Conservation (phyloP, 2,888 invertebrate genomes). For the Campopleginae sp. region DNA sequence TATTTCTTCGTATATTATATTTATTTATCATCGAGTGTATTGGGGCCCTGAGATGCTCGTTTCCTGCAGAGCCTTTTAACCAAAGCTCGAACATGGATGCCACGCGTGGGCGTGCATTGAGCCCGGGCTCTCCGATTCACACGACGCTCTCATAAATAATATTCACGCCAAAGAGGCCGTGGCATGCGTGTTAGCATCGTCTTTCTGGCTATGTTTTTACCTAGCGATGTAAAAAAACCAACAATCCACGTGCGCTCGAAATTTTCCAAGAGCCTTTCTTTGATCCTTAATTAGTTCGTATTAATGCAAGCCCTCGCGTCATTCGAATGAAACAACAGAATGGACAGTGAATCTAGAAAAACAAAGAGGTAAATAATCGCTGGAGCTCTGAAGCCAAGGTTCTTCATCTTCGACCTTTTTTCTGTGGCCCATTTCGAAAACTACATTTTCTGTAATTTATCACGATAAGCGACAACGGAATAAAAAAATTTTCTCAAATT, state of each 20-base stretch:
- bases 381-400: too few species aligned
- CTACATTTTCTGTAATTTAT: too few species aligned
- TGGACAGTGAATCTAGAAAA: background rate
- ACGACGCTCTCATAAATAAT: constrained; percentile 69
- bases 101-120: constrained; percentile 59
- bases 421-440: too few species aligned
- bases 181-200: constrained; percentile 41
- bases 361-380: too few species aligned
- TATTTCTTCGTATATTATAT: constrained; percentile 65
- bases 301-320: background rate
- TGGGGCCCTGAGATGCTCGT: constrained; percentile 2
- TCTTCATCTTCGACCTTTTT: too few species aligned
- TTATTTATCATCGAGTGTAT: constrained; percentile 68
- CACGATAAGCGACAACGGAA: too few species aligned
- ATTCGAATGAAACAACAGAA: background rate
- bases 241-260: background rate
- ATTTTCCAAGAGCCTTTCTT: background rate
- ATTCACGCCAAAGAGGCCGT: constrained; percentile 58
- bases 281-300: background rate
- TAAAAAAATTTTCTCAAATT: too few species aligned
- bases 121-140: constrained; percentile 38
- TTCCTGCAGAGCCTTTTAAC: constrained; percentile 40
- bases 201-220: constrained; percentile 57
- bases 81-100: constrained; percentile 25
- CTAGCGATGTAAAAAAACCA: constrained; percentile 36